Conservation (phyloP, 2,113 vertebrate species). For the Gavia stellata region DNA sequence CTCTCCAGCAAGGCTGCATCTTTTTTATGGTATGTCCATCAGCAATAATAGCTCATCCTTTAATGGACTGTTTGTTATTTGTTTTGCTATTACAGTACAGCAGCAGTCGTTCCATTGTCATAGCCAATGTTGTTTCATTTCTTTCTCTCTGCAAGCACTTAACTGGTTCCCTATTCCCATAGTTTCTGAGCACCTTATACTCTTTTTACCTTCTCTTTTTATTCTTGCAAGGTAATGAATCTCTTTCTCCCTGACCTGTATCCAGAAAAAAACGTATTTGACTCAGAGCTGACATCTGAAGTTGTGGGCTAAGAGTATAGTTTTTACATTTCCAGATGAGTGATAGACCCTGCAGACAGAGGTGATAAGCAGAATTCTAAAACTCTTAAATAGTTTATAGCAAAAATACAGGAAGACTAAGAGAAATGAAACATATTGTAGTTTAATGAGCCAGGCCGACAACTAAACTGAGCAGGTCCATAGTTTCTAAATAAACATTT, state of each 20-base stretch:
- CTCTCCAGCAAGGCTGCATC: not conserved
- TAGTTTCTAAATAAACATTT: not conserved
- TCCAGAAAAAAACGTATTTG: not conserved
- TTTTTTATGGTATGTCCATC: not conserved
- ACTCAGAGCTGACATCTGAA: not conserved
- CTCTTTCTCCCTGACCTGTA: not conserved
- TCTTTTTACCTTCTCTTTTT: not conserved
- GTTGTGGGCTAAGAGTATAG: not conserved
- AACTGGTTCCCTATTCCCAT: not conserved
- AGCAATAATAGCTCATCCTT: not conserved
- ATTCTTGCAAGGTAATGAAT: not conserved
- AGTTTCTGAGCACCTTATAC: not conserved
- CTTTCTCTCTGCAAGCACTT: not conserved
- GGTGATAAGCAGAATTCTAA: not conserved
- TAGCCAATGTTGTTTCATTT: not conserved
- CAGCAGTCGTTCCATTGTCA: not conserved
- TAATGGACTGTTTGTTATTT: not conserved
- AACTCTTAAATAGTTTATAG: not conserved
- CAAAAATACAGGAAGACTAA: not conserved
- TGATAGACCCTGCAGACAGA: not conserved
- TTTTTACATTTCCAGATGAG: not conserved
- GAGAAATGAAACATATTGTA: not conserved
- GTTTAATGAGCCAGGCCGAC: not conserved
- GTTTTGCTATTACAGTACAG: not conserved
- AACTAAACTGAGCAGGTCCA: not conserved